These are phyloP conservation scores for Eulithis testata DNA, from an alignment of 2,888 invertebrate genomes.

Conservation along the genomic window DNA sequence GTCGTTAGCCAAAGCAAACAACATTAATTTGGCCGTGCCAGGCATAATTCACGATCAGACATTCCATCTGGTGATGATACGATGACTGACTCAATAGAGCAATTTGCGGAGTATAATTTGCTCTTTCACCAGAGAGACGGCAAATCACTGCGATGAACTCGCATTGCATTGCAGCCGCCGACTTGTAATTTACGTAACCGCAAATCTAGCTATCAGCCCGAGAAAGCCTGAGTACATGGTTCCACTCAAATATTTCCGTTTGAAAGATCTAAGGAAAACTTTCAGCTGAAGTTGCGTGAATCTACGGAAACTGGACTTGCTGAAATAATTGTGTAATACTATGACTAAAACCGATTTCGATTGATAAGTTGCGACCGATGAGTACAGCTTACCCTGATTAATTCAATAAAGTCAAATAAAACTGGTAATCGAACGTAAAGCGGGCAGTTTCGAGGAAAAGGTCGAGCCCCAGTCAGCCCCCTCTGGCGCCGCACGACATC, in stretches of 20 bases:
- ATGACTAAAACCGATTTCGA: neutral
- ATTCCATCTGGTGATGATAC: constrained; percentile 35
- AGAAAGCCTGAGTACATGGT: constrained; percentile 37
- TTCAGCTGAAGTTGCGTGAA: constrained; percentile 7
- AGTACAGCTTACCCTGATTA: constrained; percentile 24
- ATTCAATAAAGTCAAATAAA: constrained; percentile 37
- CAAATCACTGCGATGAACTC: constrained; percentile 54
- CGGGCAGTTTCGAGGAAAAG: constrained; percentile 62
- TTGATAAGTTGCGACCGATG: constrained; percentile 16
- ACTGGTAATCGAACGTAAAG: constrained; percentile 61
- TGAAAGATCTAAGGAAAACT: constrained; percentile 11
- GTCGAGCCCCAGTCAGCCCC: constrained; percentile 56
- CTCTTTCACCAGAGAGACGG: constrained; percentile 34
- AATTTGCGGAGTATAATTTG: constrained; percentile 37
- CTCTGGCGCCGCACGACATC: constrained; percentile 75
- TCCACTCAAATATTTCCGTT: constrained; percentile 9
- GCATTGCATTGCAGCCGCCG: constrained; percentile 41
- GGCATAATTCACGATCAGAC: constrained; percentile 43
- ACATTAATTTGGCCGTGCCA: constrained; percentile 40
- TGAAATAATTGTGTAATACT: too few relatives aligned
- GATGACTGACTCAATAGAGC: constrained; percentile 39
- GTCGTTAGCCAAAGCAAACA: constrained; percentile 45
- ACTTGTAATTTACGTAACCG: constrained; percentile 54
- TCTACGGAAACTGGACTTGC: neutral
- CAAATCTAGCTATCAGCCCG: constrained; percentile 36